Evolutionary conservation across 2,888 invertebrate species (phyloP).

Genomic region (Lagria hirta): DNA sequence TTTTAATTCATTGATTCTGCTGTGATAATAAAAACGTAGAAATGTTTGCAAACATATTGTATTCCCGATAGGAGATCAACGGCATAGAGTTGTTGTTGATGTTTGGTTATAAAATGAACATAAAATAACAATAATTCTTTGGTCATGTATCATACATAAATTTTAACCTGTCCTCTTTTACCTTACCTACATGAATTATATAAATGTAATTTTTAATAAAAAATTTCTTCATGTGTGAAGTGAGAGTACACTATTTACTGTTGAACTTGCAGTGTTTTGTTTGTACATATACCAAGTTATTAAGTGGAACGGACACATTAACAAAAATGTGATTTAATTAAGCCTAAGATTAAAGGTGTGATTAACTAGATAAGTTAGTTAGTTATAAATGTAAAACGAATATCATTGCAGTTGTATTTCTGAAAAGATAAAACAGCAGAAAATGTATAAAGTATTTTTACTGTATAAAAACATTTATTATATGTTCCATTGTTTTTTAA

Average conservation of each 20-base stretch:
- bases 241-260: slow-evolving; percentile 32
- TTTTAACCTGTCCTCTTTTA: slow-evolving; percentile 34
- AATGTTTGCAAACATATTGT: no score
- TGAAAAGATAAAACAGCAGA: slow-evolving; percentile 39
- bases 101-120: slow-evolving; percentile 2
- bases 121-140: neutral
- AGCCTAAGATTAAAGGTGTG: slow-evolving; percentile 49
- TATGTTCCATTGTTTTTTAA: slow-evolving; percentile 31
- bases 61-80: no score
- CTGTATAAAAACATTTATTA: slow-evolving; percentile 41
- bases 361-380: slow-evolving; percentile 48
- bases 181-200: slow-evolving; percentile 33
- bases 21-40: no score
- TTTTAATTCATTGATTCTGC: no score
- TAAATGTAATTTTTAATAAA: slow-evolving; percentile 32
- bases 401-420: slow-evolving; percentile 47
- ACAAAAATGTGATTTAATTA: slow-evolving; percentile 36
- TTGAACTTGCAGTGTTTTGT: slow-evolving; percentile 36
- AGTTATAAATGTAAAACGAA: slow-evolving; percentile 49
- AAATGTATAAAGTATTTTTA: slow-evolving; percentile 49
- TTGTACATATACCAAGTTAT: slow-evolving; percentile 38
- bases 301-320: slow-evolving; percentile 29
- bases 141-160: slow-evolving; percentile 20
- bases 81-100: slow-evolving; percentile 14
- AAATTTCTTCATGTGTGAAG: slow-evolving; percentile 32